Conservation (phyloP, 2,888 invertebrate species). For the Leptopterna dolabrata region DNA sequence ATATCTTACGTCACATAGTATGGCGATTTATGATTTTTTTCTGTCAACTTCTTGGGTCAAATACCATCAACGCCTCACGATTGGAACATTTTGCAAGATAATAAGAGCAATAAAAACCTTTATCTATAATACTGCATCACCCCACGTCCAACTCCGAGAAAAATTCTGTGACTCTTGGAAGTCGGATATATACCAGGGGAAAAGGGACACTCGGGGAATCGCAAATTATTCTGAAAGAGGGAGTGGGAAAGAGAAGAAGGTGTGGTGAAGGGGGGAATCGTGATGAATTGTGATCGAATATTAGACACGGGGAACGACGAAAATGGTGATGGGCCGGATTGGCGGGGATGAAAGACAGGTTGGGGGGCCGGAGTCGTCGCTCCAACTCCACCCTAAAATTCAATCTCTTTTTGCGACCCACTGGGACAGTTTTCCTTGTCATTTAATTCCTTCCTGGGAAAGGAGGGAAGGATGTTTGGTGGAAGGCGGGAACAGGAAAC, state of each 20-base stretch:
- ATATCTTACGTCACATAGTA: no score
- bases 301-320: neutral
- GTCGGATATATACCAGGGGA: neutral
- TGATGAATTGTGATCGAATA: constrained; percentile 7
- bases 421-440: neutral
- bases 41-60: no score
- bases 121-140: no score
- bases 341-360: neutral
- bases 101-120: no score
- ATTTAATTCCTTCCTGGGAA: neutral
- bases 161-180: neutral
- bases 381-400: neutral
- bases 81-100: no score
- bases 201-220: neutral
- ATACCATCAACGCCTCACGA: no score
- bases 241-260: neutral
- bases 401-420: neutral
- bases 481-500: neutral
- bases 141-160: no score
- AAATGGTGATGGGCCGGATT: neutral
- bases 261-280: neutral
- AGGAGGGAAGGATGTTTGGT: neutral
- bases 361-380: neutral
- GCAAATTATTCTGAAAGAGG: neutral
- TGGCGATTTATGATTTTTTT: no score